Base-by-base conservation (phyloP, 1,140 invertebrate species). In the Cherax quadricarinatus region DNA sequence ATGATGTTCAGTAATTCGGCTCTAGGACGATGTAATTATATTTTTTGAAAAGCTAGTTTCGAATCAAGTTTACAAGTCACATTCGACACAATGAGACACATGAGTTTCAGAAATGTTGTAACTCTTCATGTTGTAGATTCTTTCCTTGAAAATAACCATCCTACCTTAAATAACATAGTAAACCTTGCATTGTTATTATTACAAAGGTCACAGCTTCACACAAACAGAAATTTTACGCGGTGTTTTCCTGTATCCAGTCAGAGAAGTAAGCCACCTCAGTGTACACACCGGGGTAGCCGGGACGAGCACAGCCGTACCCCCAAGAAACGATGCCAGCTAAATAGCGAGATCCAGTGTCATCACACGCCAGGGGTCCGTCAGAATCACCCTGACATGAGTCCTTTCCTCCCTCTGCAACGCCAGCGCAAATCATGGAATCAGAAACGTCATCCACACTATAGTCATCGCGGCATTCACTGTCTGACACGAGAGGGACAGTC, bases 371-470 rank as follows among this genome's bases (percentile, higher is more conserved):
- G 30, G 94, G 94, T 48, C 94, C 94, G 16, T 94, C 94, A 84
- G 93, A 93, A 80, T 94, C 94, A 30, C 94, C 96, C 95, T 97
- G 97, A 94, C 97, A 98, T 0, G 97, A 96, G 91, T 93, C 93
- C 60, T 85, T 82, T 1, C 93, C 93, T 79, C 93, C 93, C 75
- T 92, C 93, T 21, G 79, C 18, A 49, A 87, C 9, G 24, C 93
- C 93, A 66, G 92, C 90, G 49, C 93, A 93, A 53, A 93, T 94
- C 92, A 93, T 93, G 6, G 70, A 89, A 79, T 89, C 89, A n/a
- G 62, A 62, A 51, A 80, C 91, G 3, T 93, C 82, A 49, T 18
- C 81, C 57, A 70, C 9, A 21, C 92, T 75, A 62, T 89, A 93
- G 95, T 94, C 60, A 86, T 95, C n/a, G 93, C 94, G 24, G 89